phyloP scores from a whole-genome alignment of 2,888 invertebrate species.

The Trichopoda pennipes region DNA sequence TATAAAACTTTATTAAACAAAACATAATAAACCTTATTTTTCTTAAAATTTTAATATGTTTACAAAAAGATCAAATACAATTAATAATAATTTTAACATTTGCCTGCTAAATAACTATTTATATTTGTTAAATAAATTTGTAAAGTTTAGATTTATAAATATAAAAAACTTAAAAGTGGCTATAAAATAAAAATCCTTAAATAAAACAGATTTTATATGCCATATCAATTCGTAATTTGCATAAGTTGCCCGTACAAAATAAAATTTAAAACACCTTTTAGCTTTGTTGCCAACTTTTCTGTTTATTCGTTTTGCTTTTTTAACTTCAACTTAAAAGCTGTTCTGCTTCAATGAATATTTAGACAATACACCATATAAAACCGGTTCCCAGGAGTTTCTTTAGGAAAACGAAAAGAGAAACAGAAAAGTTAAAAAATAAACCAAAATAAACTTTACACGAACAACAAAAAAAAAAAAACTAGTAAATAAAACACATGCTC shows the following conservation, averaged over 20 bases:
- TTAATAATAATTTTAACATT: too few relatives aligned
- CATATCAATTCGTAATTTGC: constrained; percentile 31
- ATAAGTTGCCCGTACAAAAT: constrained; percentile 17
- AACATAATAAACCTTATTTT: too few relatives aligned
- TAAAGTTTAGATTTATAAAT: too few relatives aligned
- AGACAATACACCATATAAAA: constrained; percentile 51
- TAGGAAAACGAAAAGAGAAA: constrained; percentile 39
- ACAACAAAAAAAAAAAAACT: constrained; percentile 38
- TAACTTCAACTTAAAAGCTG: constrained; percentile 43
- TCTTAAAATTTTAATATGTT: too few relatives aligned
- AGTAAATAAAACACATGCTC: constrained; percentile 47
- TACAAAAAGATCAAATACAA: too few relatives aligned
- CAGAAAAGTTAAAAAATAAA: constrained; percentile 27
- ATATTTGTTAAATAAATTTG: too few relatives aligned
- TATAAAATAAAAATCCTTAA: constrained; percentile 29
- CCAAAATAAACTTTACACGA: background rate
- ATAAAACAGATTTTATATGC: constrained; percentile 30
- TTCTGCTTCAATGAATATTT: constrained; percentile 54
- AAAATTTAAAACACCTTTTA: constrained; percentile 30
- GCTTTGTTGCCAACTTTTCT: constrained; percentile 36
- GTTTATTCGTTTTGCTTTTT: constrained; percentile 36
- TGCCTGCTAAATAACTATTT: too few relatives aligned
- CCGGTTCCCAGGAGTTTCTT: constrained; percentile 66
- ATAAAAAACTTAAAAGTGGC: too few relatives aligned
- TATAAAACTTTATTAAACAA: too few relatives aligned